Evolutionary conservation across 1,140 invertebrate genomes (phyloP).

Genomic region (Coptotermes formosanus): DNA sequence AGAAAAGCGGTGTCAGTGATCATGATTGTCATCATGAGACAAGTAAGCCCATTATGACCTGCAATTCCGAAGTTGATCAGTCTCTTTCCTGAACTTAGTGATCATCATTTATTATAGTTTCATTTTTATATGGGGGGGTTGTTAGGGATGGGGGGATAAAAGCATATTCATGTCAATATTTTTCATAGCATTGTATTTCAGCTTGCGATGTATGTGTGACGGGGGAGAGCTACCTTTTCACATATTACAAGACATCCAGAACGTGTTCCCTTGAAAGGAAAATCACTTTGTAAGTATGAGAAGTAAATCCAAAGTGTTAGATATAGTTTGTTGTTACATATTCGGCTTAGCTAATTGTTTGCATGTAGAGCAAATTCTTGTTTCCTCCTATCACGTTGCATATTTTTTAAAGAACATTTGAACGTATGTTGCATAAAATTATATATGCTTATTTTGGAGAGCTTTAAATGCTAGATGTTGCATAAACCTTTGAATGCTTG

Average conservation of each 20-base stretch:
- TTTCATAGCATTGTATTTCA: slow-evolving; percentile 1
- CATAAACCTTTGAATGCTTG: not conserved
- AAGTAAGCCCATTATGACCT: not conserved
- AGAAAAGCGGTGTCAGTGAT: no score
- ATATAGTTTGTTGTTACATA: slow-evolving; percentile 13
- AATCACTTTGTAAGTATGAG: slow-evolving; percentile 15
- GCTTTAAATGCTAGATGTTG: slow-evolving; percentile 7
- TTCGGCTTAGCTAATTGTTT: not conserved
- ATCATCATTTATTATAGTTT: not conserved
- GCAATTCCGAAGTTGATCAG: not conserved
- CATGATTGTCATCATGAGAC: no score
- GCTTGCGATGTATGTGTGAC: not conserved
- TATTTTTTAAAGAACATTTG: not conserved
- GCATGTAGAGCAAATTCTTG: slow-evolving; percentile 5
- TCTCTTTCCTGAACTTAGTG: not conserved
- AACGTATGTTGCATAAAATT: not conserved
- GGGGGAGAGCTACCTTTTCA: not conserved
- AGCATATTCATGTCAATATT: not conserved
- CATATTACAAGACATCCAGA: not conserved
- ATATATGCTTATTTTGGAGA: not conserved
- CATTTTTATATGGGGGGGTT: not conserved
- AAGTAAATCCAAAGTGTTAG: not conserved
- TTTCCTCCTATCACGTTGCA: not conserved
- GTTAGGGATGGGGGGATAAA: not conserved
- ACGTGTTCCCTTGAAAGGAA: not conserved